Percentiles rank a stretch among this genome's conserved stretches.
phyloP scores from a whole-genome alignment of 2,888 invertebrate genomes.

The Criorhina ranunculi region DNA sequence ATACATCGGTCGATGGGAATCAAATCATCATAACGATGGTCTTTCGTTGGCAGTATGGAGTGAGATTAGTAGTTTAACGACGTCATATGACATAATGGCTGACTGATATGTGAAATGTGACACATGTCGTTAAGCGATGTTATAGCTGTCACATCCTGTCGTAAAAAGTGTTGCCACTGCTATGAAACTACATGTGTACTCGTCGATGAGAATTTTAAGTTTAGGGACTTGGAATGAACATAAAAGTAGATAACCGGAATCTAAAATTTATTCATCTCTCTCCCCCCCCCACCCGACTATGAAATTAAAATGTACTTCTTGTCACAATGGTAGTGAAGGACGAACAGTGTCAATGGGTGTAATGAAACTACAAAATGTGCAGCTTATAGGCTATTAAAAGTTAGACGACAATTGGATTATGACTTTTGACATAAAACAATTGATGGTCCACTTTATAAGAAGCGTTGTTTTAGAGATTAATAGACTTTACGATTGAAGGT shows the following conservation, averaged over 20 bases:
- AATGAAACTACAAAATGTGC: constrained; percentile 47
- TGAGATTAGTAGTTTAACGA: constrained; percentile 50
- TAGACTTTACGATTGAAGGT: not conserved
- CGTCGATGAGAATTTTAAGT: not conserved
- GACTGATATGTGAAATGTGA: constrained; percentile 25
- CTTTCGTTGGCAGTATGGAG: not conserved
- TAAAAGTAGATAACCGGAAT: constrained; percentile 39
- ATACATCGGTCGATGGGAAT: constrained; percentile 31
- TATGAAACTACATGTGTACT: constrained; percentile 13
- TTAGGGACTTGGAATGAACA: constrained; percentile 29
- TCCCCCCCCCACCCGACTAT: too few species aligned
- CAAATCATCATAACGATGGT: constrained; percentile 31
- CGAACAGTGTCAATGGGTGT: not conserved
- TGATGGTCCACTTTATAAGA: constrained; percentile 32
- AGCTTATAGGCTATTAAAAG: constrained; percentile 42
- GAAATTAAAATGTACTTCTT: constrained; percentile 48
- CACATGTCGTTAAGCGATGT: constrained; percentile 48
- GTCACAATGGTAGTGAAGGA: constrained; percentile 16
- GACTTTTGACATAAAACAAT: constrained; percentile 26
- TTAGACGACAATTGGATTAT: constrained; percentile 12
- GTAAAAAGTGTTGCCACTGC: constrained; percentile 49
- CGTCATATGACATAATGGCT: constrained; percentile 26
- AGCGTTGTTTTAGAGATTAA: not conserved
- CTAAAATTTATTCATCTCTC: constrained; percentile 44
- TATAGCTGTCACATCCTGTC: constrained; percentile 67